Percentiles rank a stretch among this genome's conserved stretches.
Evolutionary conservation across 2,113 vertebrate species (phyloP).

Genomic region (Nycticebus coucang): DNA sequence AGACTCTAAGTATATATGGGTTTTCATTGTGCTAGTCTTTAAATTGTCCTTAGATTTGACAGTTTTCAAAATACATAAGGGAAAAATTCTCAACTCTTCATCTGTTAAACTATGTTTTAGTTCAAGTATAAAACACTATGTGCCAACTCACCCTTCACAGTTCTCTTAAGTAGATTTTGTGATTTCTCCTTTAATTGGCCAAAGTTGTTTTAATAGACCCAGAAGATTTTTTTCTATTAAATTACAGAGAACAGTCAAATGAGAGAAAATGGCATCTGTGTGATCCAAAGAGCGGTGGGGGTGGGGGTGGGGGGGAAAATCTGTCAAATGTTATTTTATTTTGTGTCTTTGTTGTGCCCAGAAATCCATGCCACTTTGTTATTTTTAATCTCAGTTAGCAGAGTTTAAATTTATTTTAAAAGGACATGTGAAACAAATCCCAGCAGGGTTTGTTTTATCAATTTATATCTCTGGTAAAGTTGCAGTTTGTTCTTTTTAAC

Average conservation of each 20-base stretch:
- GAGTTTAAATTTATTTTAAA: conserved; percentile 65
- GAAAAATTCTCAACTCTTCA: neutral
- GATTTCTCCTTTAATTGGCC: conserved; percentile 54
- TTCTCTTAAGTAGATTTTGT: conserved; percentile 12
- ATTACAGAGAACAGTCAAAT: conserved; percentile 41
- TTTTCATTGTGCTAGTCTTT: neutral
- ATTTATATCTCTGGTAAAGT: conserved; percentile 38
- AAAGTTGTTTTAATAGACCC: conserved; percentile 59
- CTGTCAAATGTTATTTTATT: conserved; percentile 62
- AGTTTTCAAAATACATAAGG: conserved; percentile 48
- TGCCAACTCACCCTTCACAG: conserved; percentile 13
- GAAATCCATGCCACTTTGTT: conserved; percentile 44
- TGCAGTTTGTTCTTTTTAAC: conserved; percentile 46
- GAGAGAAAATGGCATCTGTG: conserved; percentile 59
- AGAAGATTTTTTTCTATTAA: conserved; percentile 52
- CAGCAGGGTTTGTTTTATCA: conserved; percentile 59
- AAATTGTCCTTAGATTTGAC: neutral
- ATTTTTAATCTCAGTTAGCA: conserved; percentile 66
- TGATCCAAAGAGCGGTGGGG: neutral
- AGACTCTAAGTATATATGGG: neutral
- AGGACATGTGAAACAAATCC: conserved; percentile 42
- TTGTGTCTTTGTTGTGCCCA: conserved; percentile 53
- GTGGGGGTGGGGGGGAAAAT: neutral
- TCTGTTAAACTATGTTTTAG: neutral
- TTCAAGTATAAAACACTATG: neutral